Evolutionary conservation across 2,888 invertebrate genomes (phyloP), one percentile per base, ranked within the genome.

Genomic region (Dryobota labecula): DNA sequence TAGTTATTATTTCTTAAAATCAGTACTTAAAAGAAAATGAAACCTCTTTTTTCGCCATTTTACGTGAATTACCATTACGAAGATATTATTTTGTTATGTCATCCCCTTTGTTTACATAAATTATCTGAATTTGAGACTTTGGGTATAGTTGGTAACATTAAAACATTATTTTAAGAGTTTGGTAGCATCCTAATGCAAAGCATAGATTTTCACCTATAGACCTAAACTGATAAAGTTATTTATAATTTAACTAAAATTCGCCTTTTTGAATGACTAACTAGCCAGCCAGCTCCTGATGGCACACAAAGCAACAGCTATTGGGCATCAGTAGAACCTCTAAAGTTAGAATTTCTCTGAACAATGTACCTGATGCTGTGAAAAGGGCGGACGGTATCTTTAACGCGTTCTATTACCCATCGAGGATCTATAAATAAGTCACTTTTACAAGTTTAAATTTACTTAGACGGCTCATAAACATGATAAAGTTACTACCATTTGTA

Each of bases 391-490:
- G 11, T 13, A 71, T 20, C n/a, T n/a, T n/a, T 43, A 27, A 24
- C 7, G 18, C 15, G 47, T 56, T 27, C 30, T 38, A 30, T 36
- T 53, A 5, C 11, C 13, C 20, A 56, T 27, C 18, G 33, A 47
- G 27, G 6, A 51, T 30, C 27, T 45, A n/a, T 4, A 7, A 58
- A 43, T 36, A 41, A n/a, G 20, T 64, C 20, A 69, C 81, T 78
- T 80, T 82, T 66, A 65, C 51, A 49, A 27, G 27, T 64, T 51
- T 15, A 57, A 53, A 53, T 60, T 53, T 33, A 36, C 51, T 62
- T 53, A 9, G n/a, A 30, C 47, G 57, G 60, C 36, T 68, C 45
- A 53, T 54, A 62, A 53, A 78, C 27, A 54, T 75, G n/a, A n/a
- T n/a, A n/a, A n/a, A n/a, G n/a, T n/a, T n/a, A n/a, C n/a, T n/a